Evolutionary conservation across 2,888 invertebrate genomes (phyloP), one percentile per base, ranked within the genome.

Genomic region (Physocephala rufipes): DNA sequence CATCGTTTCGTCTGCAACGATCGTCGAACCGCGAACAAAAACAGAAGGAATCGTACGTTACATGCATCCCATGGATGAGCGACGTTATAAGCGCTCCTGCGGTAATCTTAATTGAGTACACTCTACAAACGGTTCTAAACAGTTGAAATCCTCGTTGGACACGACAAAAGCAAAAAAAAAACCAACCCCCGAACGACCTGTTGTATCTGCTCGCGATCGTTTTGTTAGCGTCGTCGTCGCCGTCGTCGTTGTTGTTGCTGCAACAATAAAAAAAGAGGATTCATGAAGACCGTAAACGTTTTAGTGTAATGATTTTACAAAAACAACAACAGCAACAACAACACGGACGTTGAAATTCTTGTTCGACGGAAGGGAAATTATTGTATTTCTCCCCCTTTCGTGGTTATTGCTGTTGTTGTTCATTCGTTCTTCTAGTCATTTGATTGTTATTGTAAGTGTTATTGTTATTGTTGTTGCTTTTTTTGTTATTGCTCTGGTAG

Each of bases 381-480:
- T n/a, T n/a, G n/a, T n/a, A n/a, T n/a, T n/a, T 43, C 28, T 61
- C 19, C 67, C 47, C 21, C 49, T 2, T 43, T 19, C n/a, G 7
- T 65, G 21, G 36, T 53, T 53, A 49, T 12, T 53, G 30, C 49
- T 36, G 45, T 55, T 63, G 61, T n/a, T n/a, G n/a, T n/a, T n/a
- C n/a, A n/a, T n/a, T n/a, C n/a, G n/a, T n/a, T n/a, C n/a, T n/a
- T n/a, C n/a, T n/a, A n/a, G n/a, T n/a, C n/a, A n/a, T n/a, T n/a
- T n/a, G n/a, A n/a, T n/a, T n/a, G n/a, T n/a, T n/a, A n/a, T n/a
- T n/a, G n/a, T n/a, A n/a, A n/a, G n/a, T 63, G 65, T 58, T 64
- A 28, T 63, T 58, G 64, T 55, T 21, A n/a, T 36, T 64, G 76
- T 78, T 78, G 79, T 80, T 36, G 36, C 9, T 36, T 36, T 36